Evolutionary conservation across 2,113 vertebrate genomes (phyloP), one percentile per base, ranked within the genome.

Genomic region (Odocoileus virginianus): DNA sequence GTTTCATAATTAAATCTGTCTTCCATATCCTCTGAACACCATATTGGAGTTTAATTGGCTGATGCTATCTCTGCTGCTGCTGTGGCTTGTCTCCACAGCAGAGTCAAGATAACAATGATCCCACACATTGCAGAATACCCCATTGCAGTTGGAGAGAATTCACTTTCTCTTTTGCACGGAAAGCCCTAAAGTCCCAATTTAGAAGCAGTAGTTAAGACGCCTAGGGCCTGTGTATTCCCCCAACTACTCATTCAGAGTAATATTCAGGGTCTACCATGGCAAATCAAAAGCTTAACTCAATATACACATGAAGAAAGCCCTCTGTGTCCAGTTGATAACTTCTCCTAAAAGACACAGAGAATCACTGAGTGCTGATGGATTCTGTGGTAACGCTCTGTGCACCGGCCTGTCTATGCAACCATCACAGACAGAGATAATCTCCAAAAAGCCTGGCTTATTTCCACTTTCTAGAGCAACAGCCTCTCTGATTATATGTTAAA

Each of bases 1-100:
- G 89, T 89, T 98, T 91, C 88, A 82, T 97, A 98, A 97, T 97
- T 98, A 97, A 97, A 97, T 97, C 92, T 87, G 60, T 96, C 97
- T 97, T 97, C 90, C 94, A 61, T 76, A 91, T 84, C 96, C 94
- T 98, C 97, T 97, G 90, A 98, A 89, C 7, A 15, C 82, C 87
- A 27, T 60, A 45, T 86, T 91, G 84, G 88, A 54, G 61, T 94
- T 95, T 97, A 97, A 98, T 95, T 98, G 94, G 61, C 71, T 40
- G 89, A 74, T 86, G 84, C 82, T 94, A 58, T 94, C 94, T 95
- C 71, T 57, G 64, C n/a, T 16, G 27, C 78, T 45, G 76, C 33
- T 27, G 52, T 50, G 33, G 30, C 89, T 67, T 61, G 87, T 97
- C 86, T 91, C 57, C 61, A 95, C 94, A 84, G 81, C 91, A 96